Evolutionary conservation across 2,113 vertebrate species (phyloP).

Genomic region (Trichomycterus rosablanca): DNA sequence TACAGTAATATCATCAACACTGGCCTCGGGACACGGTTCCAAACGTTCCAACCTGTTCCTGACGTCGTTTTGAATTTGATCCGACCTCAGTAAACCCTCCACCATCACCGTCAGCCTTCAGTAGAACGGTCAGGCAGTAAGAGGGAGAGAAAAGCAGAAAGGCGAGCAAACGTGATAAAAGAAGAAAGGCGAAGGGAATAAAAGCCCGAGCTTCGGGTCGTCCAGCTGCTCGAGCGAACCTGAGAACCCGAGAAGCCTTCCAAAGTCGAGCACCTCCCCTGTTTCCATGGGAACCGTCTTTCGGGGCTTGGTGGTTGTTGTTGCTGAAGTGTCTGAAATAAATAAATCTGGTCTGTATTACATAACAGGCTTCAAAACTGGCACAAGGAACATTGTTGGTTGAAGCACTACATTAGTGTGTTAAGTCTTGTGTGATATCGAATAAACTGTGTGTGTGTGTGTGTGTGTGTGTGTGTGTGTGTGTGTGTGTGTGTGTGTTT

Average conservation of each 20-base stretch:
- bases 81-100: not conserved
- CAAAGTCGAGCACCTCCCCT: constrained; percentile 18
- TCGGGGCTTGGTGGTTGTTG: not conserved
- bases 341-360: no score
- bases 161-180: constrained; percentile 13
- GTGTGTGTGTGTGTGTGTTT: no score
- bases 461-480: no score
- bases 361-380: no score
- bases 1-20: no score
- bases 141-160: not conserved
- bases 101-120: not conserved
- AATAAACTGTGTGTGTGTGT: no score
- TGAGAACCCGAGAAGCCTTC: constrained; percentile 16
- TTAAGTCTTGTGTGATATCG: no score
- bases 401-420: no score
- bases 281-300: constrained; percentile 25
- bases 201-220: constrained; percentile 28
- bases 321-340: not conserved
- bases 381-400: no score
- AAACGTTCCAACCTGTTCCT: not conserved
- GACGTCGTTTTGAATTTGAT: not conserved
- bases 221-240: constrained; percentile 39
- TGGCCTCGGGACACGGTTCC: no score
- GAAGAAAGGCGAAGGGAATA: not conserved
- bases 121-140: not conserved